These are phyloP conservation scores for Tachina lurida DNA, from an alignment of 2,888 invertebrate genomes.

Conservation along the genomic window DNA sequence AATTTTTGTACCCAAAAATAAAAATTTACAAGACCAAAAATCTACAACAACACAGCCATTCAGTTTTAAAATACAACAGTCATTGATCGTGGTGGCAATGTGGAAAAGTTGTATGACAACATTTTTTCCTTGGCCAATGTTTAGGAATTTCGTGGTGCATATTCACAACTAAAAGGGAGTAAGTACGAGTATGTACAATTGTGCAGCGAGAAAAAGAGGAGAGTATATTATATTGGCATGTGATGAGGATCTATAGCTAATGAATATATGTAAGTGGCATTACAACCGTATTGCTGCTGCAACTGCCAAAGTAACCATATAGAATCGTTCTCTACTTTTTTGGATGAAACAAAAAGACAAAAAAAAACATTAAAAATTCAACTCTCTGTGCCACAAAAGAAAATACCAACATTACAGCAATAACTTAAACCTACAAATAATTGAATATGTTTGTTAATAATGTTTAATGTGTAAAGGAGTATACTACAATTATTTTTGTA, in stretches of 20 bases:
- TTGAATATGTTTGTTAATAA: constrained; percentile 48
- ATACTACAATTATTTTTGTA: constrained; percentile 23
- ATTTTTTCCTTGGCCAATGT: constrained; percentile 74
- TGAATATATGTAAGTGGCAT: constrained; percentile 13
- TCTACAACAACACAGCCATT: constrained; percentile 56
- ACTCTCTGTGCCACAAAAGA: constrained; percentile 29
- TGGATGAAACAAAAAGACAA: neutral
- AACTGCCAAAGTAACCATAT: constrained; percentile 3
- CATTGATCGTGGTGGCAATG: constrained; percentile 66
- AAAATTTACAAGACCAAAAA: constrained; percentile 26
- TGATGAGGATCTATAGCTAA: constrained; percentile 35
- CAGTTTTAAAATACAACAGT: constrained; percentile 66
- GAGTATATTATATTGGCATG: constrained; percentile 30
- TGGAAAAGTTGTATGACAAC: constrained; percentile 79
- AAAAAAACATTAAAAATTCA: constrained; percentile 20
- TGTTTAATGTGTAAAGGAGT: constrained; percentile 55
- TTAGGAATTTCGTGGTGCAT: constrained; percentile 48
- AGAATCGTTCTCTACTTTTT: constrained; percentile 31
- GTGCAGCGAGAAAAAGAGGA: constrained; percentile 19
- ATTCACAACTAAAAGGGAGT: constrained; percentile 27
- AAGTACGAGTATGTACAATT: neutral
- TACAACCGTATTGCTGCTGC: constrained; percentile 2
- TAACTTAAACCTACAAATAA: constrained; percentile 41
- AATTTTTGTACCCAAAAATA: constrained; percentile 8
- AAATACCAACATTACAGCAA: constrained; percentile 19